Conservation (phyloP, 2,888 invertebrate genomes). For the Antheraea yamamai region DNA sequence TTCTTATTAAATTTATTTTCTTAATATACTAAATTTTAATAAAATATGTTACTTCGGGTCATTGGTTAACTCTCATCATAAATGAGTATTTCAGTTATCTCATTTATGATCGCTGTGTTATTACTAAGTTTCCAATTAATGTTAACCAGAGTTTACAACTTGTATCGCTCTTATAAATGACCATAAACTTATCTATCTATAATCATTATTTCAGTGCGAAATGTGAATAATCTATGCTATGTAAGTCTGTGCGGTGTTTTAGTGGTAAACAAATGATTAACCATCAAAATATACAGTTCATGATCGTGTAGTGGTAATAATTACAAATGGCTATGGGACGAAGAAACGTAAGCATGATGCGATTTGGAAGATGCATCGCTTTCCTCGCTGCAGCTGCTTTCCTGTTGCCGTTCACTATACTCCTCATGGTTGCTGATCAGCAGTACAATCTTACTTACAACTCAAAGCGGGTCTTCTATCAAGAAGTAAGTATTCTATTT, state of each 20-base stretch:
- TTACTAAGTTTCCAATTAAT: not conserved
- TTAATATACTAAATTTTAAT: too few species aligned
- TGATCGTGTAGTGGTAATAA: not conserved
- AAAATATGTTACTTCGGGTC: too few species aligned
- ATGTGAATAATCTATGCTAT: not conserved
- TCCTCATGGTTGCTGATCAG: slow-evolving; percentile 83
- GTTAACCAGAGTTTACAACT: not conserved
- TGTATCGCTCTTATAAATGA: slow-evolving; percentile 17
- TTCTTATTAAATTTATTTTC: too few species aligned
- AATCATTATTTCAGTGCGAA: not conserved
- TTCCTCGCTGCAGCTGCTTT: slow-evolving; percentile 84
- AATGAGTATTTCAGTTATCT: not conserved
- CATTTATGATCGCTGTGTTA: not conserved
- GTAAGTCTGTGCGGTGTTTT: not conserved
- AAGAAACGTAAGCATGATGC: slow-evolving; percentile 74
- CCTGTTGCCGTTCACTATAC: slow-evolving; percentile 81
- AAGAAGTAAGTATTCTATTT: slow-evolving; percentile 69
- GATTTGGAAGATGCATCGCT: slow-evolving; percentile 81
- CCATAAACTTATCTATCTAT: not conserved
- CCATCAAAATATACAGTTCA: not conserved
- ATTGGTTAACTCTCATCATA: too few species aligned
- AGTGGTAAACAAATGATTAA: slow-evolving; percentile 2
- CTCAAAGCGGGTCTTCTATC: slow-evolving; percentile 74
- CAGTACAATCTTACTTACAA: slow-evolving; percentile 82
- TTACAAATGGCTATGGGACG: slow-evolving; percentile 54